A percentile compares a stretch with the other conserved stretches of the same genome.
Conservation (phyloP, 2,797 vertebrate genomes). For the Muscicapa striata region DNA sequence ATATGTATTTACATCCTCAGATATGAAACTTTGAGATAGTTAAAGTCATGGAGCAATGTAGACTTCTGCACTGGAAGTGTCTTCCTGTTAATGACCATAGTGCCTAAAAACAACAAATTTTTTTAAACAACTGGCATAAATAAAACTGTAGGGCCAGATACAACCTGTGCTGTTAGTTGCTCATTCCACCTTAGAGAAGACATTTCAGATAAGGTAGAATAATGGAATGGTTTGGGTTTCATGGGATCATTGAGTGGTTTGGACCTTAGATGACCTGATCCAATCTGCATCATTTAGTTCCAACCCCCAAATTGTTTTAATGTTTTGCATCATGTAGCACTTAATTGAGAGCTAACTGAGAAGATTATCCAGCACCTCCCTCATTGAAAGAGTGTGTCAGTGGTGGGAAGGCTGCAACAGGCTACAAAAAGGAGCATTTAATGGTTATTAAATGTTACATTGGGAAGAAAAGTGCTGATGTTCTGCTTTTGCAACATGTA, state of each 20-base stretch:
- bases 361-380: neutral
- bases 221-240: neutral
- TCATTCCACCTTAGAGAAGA: neutral
- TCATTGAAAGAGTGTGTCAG: neutral
- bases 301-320: neutral
- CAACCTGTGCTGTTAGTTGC: neutral
- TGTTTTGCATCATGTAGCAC: neutral
- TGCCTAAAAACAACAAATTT: neutral
- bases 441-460: neutral
- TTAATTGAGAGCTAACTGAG: neutral
- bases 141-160: neutral
- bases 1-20: neutral
- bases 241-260: neutral
- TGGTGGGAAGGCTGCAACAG: neutral
- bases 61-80: neutral
- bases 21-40: neutral
- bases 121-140: neutral
- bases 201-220: neutral
- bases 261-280: neutral
- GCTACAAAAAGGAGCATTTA: neutral
- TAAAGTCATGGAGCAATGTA: neutral
- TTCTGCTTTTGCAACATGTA: neutral
- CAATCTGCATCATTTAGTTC: neutral
- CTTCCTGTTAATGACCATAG: neutral
- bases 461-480: neutral